A percentile compares a stretch with the other conserved stretches of the same genome.
Evolutionary conservation across 2,113 vertebrate species (phyloP).

Genomic region (Gadus chalcogrammus): DNA sequence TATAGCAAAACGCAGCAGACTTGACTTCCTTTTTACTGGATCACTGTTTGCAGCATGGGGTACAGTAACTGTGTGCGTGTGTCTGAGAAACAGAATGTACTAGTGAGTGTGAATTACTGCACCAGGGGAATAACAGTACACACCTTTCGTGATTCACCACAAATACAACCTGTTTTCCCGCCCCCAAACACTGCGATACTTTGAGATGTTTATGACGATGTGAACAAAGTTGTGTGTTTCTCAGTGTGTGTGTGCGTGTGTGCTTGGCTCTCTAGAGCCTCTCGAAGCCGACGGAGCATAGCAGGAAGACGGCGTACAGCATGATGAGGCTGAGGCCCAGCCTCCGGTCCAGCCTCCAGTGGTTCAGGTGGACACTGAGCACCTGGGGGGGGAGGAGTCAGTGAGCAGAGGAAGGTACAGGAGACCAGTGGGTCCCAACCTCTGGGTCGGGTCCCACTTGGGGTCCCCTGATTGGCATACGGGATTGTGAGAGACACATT

Average conservation of each 20-base stretch:
- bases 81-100: neutral
- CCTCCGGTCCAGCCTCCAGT: constrained; percentile 73
- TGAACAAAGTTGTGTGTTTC: too few species aligned
- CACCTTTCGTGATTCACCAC: too few species aligned
- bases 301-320: constrained; percentile 74
- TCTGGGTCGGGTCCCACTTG: too few species aligned
- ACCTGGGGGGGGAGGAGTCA: constrained; percentile 53
- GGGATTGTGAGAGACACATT: too few species aligned
- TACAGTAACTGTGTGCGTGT: neutral
- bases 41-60: neutral
- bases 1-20: neutral
- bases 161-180: too few species aligned
- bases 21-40: neutral
- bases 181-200: too few species aligned
- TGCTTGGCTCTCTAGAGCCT: constrained; percentile 51
- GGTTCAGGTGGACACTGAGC: constrained; percentile 75
- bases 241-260: neutral
- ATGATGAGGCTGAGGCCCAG: constrained; percentile 70
- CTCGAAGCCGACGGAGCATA: constrained; percentile 74
- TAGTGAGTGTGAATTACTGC: too few species aligned
- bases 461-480: too few species aligned
- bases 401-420: neutral
- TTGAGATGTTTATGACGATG: too few species aligned
- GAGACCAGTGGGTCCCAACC: neutral
- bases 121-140: too few species aligned